Evolutionary conservation across 2,888 invertebrate genomes (phyloP).

Genomic region (Pollenia griseotomentosa): DNA sequence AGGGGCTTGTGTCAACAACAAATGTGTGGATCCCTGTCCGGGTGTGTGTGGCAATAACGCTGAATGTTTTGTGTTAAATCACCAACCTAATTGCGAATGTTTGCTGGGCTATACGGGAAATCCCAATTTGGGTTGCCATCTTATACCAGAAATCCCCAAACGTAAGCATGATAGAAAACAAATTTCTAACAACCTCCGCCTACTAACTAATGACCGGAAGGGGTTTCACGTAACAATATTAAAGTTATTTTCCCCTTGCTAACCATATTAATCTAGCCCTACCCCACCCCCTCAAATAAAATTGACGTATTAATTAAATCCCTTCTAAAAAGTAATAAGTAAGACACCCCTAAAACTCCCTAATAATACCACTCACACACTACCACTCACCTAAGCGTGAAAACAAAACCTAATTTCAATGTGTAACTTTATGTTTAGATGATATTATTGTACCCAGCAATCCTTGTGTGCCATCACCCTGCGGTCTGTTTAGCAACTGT

Average conservation of each 20-base stretch:
- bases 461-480: constrained; percentile 89
- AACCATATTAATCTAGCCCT: constrained; percentile 15
- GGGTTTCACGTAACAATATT: constrained; percentile 1
- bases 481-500: constrained; percentile 92
- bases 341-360: not conserved
- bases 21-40: constrained; percentile 93
- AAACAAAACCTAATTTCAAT: constrained; percentile 55
- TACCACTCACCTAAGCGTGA: constrained; percentile 23
- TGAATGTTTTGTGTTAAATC: constrained; percentile 88
- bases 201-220: constrained; percentile 26
- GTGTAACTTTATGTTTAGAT: constrained; percentile 77
- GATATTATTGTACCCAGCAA: constrained; percentile 82
- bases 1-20: constrained; percentile 89
- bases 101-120: constrained; percentile 87
- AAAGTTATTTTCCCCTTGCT: not conserved
- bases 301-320: constrained; percentile 18
- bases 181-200: not conserved
- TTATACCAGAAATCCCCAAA: constrained; percentile 76
- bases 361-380: constrained; percentile 54
- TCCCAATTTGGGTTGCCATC: constrained; percentile 85
- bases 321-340: constrained; percentile 13
- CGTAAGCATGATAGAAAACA: constrained; percentile 80
- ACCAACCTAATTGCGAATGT: constrained; percentile 88
- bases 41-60: constrained; percentile 94
- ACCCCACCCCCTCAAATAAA: not conserved